Evolutionary conservation across 2,797 vertebrate genomes (phyloP), one percentile per base, ranked within the genome.

Genomic region (Craterocephalus amniculus): DNA sequence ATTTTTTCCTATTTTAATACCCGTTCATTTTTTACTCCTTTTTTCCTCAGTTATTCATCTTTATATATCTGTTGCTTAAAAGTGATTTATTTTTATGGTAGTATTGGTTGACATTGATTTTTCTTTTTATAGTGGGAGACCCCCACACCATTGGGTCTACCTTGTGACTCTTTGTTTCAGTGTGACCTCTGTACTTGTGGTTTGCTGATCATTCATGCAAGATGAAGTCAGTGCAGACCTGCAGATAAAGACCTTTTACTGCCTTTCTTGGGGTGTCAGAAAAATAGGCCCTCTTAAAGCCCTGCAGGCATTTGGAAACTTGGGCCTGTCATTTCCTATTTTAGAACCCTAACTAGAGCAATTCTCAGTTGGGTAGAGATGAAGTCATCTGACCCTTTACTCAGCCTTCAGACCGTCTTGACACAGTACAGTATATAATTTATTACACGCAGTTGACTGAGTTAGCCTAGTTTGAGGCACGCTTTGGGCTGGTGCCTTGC

Each of bases 311-410:
- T 92, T 87, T 82, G 75, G 80, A 90, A 89, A 89, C 83, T 78
- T 85, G 83, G 80, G 82, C 85, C 76, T 89, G 89, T 92, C 90
- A 29, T 78, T 82, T 91, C 87, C 78, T 89, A 91, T 92, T 91
- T 92, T 90, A 74, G 71, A 76, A 86, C 48, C 58, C 70, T 77
- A 93, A 90, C 81, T 91, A 81, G 91, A 91, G 88, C 91, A 91
- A 36, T 84, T 91, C 91, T 90, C 92, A 83, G 88, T 91, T 86
- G 90, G 89, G 78, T 40, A 71, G 77, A 79, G 69, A 88, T 87
- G 83, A 87, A 86, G 87, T 90, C 84, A 89, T 87, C 67, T 80
- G 89, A 91, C 84, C 86, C 80, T 79, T 83, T 82, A 78, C 61
- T 77, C 61, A 83, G 81, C 76, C 77, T 60, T 83, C 67, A 81